Base-by-base conservation (phyloP, 2,113 vertebrate species). In the Bettongia penicillata region DNA sequence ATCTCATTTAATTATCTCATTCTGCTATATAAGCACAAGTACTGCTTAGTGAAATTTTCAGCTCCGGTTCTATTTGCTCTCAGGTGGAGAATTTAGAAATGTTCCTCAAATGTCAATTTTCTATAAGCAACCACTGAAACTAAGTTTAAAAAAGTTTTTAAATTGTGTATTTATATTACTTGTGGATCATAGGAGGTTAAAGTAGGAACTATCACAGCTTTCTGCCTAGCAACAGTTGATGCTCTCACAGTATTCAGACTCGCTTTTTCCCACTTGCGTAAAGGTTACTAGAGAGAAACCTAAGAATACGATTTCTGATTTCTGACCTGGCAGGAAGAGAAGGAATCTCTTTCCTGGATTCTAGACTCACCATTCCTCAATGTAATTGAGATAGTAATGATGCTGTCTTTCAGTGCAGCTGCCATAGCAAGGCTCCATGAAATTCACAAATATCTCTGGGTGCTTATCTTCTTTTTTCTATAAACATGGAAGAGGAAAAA, bases 381-480 rank as follows among this genome's bases (percentile, higher is more conserved):
- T 50, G 52, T 99, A 99, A 92, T 97, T 99, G 51, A 99, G 99
- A 93, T 99, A 99, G 98, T 99, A 99, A 97, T 99, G 99, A 89
- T 99, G 99, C 51, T 99, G 99, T 53, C 99, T 98, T 98, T 99
- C 99, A 0, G 98, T 98, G 96, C 99, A 99, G 98, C 98, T 99
- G 84, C 99, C 99, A 0, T 99, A 99, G 93, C 99, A 99, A 0
- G 99, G 98, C 94, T 99, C 99, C 96, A 99, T 99, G 57, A 99
- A 99, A 98, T 99, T 99, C 97, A 99, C 98, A 91, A 99, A 99
- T 51, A 98, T 98, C 95, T 99, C 99, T 0, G 99, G 99, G 91
- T 98, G 95, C 94, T 99, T 99, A 50, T 99, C 99, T 47, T 99
- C 99, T 93, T 99, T 99, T 98, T 99, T 99, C 99, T 99, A 97